These are phyloP conservation scores for Zygogramma bicolorata DNA, from an alignment of 2,888 invertebrate genomes.

Conservation along the genomic window DNA sequence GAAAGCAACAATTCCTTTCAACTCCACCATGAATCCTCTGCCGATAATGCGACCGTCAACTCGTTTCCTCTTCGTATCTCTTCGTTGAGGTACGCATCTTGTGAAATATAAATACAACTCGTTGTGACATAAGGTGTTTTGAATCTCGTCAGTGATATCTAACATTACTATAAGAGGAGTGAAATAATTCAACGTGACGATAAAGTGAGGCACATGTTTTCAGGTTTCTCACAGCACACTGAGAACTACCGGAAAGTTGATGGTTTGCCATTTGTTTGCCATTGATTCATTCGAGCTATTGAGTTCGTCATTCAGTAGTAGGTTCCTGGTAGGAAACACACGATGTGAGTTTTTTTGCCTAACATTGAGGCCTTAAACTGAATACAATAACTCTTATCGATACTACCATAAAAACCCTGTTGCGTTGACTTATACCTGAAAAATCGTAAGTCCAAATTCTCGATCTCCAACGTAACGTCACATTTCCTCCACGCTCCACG, in stretches of 20 bases:
- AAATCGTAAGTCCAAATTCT: too few species aligned
- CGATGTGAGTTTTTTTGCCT: too few species aligned
- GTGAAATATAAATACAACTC: slow-evolving; percentile 21
- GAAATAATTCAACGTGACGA: slow-evolving; percentile 52
- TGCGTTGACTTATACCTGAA: too few species aligned
- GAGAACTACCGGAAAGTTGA: slow-evolving; percentile 51
- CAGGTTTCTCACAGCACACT: slow-evolving; percentile 52
- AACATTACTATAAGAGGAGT: slow-evolving; percentile 49
- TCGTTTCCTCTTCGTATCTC: slow-evolving; percentile 7
- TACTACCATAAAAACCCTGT: too few species aligned
- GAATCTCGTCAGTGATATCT: slow-evolving; percentile 48
- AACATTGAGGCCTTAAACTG: too few species aligned
- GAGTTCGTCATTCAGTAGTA: too few species aligned
- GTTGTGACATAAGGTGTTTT: slow-evolving; percentile 21
- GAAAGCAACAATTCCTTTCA: background rate
- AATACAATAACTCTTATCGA: too few species aligned
- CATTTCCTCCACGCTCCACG: too few species aligned
- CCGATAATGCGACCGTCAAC: slow-evolving; percentile 1
- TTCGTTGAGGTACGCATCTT: slow-evolving; percentile 16
- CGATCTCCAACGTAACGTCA: too few species aligned
- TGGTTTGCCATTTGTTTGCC: background rate
- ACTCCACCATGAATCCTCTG: background rate
- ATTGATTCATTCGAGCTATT: slow-evolving; percentile 13
- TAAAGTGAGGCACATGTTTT: slow-evolving; percentile 53
- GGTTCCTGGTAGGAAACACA: too few species aligned